A percentile compares a stretch with the other conserved stretches of the same genome.
phyloP scores from a whole-genome alignment of 2,888 invertebrate species.

The Cerastis leucographa region DNA sequence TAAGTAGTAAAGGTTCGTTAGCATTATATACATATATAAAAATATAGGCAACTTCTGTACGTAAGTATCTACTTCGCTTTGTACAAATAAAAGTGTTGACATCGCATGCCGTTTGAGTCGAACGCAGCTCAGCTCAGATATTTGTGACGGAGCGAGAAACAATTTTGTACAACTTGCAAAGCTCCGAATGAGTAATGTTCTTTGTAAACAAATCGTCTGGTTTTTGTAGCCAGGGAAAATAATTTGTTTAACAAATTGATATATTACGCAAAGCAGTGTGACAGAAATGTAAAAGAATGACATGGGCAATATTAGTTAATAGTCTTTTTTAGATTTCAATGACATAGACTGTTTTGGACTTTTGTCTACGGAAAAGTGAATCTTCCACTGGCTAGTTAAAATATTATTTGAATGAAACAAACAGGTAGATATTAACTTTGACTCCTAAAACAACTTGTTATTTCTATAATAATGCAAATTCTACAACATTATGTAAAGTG shows the following conservation, averaged over 20 bases:
- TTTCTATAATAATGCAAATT: constrained; percentile 19
- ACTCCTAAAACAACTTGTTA: background rate
- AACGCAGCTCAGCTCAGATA: constrained; percentile 11
- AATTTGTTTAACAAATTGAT: background rate
- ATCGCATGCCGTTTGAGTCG: constrained; percentile 29
- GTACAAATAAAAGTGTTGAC: constrained; percentile 39
- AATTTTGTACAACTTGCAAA: constrained; percentile 27
- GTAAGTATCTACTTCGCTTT: constrained; percentile 1
- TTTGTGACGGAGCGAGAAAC: constrained; percentile 31
- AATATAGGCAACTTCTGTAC: background rate
- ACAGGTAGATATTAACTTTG: background rate
- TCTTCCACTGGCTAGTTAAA: background rate
- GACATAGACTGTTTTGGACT: background rate
- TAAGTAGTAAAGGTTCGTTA: constrained; percentile 4
- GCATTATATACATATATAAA: background rate
- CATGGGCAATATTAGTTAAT: background rate
- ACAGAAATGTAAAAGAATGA: background rate
- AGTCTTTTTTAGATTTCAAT: background rate
- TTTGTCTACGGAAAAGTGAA: background rate
- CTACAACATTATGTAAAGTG: constrained; percentile 35
- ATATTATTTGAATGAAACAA: background rate
- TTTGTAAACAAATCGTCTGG: constrained; percentile 7
- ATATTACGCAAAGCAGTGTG: background rate
- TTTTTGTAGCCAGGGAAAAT: background rate
- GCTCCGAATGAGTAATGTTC: constrained; percentile 14